phyloP scores from a whole-genome alignment of 2,888 invertebrate species.

The Drosophila cognata region DNA sequence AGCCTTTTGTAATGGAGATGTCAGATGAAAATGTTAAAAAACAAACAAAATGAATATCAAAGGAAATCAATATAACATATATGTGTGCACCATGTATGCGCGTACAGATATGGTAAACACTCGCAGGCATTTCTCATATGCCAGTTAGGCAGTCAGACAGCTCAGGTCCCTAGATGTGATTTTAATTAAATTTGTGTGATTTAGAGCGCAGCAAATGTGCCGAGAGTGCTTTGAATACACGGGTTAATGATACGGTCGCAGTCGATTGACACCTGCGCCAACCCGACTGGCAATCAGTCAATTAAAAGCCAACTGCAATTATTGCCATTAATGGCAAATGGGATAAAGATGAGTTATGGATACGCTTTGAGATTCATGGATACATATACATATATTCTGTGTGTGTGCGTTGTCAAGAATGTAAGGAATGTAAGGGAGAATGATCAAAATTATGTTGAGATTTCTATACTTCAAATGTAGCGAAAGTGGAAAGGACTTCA shows the following conservation, averaged over 20 bases:
- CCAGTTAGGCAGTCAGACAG: slow-evolving; percentile 26
- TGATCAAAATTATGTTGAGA: slow-evolving; percentile 14
- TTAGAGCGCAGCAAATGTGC: slow-evolving; percentile 69
- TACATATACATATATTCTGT: background rate
- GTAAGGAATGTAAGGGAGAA: background rate
- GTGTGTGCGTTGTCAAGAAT: background rate
- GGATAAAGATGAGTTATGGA: slow-evolving; percentile 44
- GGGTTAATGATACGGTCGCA: background rate
- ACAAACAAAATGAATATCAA: slow-evolving; percentile 37
- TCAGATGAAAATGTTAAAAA: slow-evolving; percentile 44
- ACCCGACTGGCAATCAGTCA: slow-evolving; percentile 67
- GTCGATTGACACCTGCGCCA: slow-evolving; percentile 56
- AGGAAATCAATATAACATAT: slow-evolving; percentile 36
- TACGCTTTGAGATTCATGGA: background rate
- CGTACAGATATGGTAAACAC: background rate
- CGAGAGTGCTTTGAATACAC: slow-evolving; percentile 21
- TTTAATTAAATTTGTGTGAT: slow-evolving; percentile 78
- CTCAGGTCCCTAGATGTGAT: slow-evolving; percentile 47
- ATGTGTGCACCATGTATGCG: background rate
- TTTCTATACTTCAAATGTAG: background rate
- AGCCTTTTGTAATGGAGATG: slow-evolving; percentile 26
- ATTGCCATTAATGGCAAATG: slow-evolving; percentile 67
- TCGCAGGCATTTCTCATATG: slow-evolving; percentile 6
- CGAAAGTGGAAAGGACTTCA: slow-evolving; percentile 30
- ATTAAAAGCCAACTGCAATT: slow-evolving; percentile 67